These are phyloP conservation scores for Drosophila koepferae DNA, from an alignment of 2,888 invertebrate genomes.

Conservation along the genomic window DNA sequence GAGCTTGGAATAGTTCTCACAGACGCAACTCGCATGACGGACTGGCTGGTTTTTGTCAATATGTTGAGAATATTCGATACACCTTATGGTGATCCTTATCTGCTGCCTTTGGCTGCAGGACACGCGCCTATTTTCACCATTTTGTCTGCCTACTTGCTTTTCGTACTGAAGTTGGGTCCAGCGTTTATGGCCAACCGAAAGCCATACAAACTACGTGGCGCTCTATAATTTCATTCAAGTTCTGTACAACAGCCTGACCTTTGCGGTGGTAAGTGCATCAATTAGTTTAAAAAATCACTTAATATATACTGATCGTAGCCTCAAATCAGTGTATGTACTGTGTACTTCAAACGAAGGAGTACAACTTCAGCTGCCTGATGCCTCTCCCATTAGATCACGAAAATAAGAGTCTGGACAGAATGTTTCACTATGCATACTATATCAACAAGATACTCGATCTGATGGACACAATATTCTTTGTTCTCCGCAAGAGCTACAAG, in stretches of 20 bases:
- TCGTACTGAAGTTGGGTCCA: conserved; percentile 36
- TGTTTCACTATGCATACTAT: conserved; percentile 45
- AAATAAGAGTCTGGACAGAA: conserved; percentile 37
- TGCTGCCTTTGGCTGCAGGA: conserved; percentile 7
- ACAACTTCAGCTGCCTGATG: conserved; percentile 15
- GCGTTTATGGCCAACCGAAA: conserved; percentile 27
- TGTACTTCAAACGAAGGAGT: background rate
- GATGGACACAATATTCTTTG: conserved; percentile 59
- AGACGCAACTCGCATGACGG: conserved; percentile 2
- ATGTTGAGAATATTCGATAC: conserved; percentile 23
- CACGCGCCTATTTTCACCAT: conserved; percentile 19
- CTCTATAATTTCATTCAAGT: conserved; percentile 34
- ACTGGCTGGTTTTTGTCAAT: background rate
- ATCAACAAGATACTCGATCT: conserved; percentile 57
- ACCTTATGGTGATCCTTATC: conserved; percentile 21
- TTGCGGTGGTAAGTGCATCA: conserved; percentile 12
- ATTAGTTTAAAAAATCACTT: background rate
- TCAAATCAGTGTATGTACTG: background rate
- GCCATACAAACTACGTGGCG: conserved; percentile 22
- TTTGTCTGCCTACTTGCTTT: conserved; percentile 19
- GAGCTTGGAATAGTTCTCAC: background rate
- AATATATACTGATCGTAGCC: no score
- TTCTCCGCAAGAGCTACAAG: conserved; percentile 31
- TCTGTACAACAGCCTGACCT: conserved; percentile 8
- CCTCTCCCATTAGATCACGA: conserved; percentile 30